Conservation (phyloP, 1,140 invertebrate genomes). For the Dinoponera quadriceps region DNA sequence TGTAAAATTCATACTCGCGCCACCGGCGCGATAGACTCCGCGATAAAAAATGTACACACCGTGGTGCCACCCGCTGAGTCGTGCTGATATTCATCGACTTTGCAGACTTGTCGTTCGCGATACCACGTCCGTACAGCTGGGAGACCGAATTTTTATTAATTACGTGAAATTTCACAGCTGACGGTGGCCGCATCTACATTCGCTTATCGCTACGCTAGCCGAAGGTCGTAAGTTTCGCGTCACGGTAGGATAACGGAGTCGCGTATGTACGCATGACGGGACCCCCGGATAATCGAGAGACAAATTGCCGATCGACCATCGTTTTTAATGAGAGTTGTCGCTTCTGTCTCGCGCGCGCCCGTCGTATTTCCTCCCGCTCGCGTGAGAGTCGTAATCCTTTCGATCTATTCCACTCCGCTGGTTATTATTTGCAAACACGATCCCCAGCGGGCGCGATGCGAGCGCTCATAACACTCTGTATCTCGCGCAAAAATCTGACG, state of each 20-base stretch:
- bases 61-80: constrained; percentile 24
- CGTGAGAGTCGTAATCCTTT: constrained; percentile 12
- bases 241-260: constrained; percentile 36
- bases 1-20: constrained; percentile 36
- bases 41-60: constrained; percentile 60
- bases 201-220: constrained; percentile 41
- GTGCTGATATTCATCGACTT: constrained; percentile 34
- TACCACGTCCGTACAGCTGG: not conserved
- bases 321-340: constrained; percentile 53
- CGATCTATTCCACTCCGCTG: constrained; percentile 19
- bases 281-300: constrained; percentile 47
- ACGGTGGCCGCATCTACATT: not conserved
- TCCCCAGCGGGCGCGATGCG: not conserved
- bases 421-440: constrained; percentile 24
- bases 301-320: constrained; percentile 49
- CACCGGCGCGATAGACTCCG: constrained; percentile 15
- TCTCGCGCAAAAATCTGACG: constrained; percentile 40
- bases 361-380: constrained; percentile 1
- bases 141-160: constrained; percentile 61
- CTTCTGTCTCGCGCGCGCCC: not conserved
- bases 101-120: constrained; percentile 16
- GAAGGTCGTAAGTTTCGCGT: constrained; percentile 57
- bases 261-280: constrained; percentile 31
- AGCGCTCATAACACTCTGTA: not conserved
- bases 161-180: constrained; percentile 51